Evolutionary conservation across 2,113 vertebrate genomes (phyloP).

Genomic region (Apteryx mantelli): DNA sequence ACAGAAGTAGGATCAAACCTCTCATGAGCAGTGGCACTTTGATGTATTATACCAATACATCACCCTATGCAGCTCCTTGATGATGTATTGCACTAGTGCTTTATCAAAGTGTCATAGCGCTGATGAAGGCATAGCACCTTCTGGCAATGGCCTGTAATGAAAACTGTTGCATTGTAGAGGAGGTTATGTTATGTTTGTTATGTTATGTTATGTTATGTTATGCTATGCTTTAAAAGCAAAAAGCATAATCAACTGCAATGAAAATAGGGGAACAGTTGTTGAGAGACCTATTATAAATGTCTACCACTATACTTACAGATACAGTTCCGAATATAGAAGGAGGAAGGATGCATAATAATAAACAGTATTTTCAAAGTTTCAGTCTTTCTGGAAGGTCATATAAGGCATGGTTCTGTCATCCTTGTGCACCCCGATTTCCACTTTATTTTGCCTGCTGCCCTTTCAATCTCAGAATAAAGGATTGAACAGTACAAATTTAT

Average conservation of each 20-base stretch:
- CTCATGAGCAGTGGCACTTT: slow-evolving; percentile 47
- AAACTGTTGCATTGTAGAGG: background rate
- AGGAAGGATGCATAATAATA: background rate
- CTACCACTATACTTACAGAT: background rate
- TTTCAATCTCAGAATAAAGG: background rate
- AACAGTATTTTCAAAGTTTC: background rate
- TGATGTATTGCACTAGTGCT: slow-evolving; percentile 50
- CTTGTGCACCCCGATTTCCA: background rate
- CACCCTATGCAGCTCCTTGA: slow-evolving; percentile 39
- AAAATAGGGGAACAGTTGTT: background rate
- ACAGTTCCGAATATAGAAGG: background rate
- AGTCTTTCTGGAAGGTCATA: background rate
- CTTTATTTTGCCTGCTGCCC: background rate
- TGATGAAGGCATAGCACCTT: slow-evolving; percentile 48
- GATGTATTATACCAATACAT: slow-evolving; percentile 67
- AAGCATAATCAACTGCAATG: rapidly evolving
- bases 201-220: background rate
- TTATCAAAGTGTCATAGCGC: slow-evolving; percentile 63
- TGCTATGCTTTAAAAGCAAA: background rate
- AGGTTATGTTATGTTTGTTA: background rate
- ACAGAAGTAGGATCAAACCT: slow-evolving; percentile 9
- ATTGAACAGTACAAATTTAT: background rate
- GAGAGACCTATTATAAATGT: background rate
- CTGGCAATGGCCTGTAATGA: background rate
- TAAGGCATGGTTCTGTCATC: background rate